Evolutionary conservation across 2,797 vertebrate genomes (phyloP), one percentile per base, ranked within the genome.

Genomic region (Malacoctenus gilli): DNA sequence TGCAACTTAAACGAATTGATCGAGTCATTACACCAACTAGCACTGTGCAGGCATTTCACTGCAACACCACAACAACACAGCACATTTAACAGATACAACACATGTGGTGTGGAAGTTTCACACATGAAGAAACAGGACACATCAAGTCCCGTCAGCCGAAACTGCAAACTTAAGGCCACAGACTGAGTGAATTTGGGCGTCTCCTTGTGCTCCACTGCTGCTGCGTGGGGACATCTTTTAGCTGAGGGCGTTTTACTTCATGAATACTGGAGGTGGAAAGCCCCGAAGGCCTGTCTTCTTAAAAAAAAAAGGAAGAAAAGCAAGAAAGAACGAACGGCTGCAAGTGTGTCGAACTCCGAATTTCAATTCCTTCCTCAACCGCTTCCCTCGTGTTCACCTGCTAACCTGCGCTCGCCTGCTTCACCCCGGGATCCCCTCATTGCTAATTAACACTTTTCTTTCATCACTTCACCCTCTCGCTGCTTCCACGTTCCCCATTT

Each of bases 211-310:
- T 9, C 9, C 25, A 4, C 25, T 28, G 25, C 63, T 77, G 70
- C n/a, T 57, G 60, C 71, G 75, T 70, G 51, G 77, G 80, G 72
- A 85, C 87, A 71, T 76, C 68, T 77, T 84, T 70, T 85, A 52
- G 86, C 89, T 85, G 48, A 56, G 75, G 88, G 89, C 80, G 5
- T 70, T 86, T 85, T 85, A 68, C 32, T 68, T 87, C 80, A 89
- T 85, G 30, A 85, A 91, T 91, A 87, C 71, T 69, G 79, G 69
- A 85, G 81, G 73, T 79, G 78, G 70, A 80, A 86, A 75, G 39
- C 74, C 87, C 90, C 49, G 51, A 35, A 81, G 84, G 85, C 78
- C 35, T 78, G 85, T 36, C 43, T 63, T 80, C 68, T 72, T 69
- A 32, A 42, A 64, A 77, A 66, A 53, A 52, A 19, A 35, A 23